Evolutionary conservation across 2,888 invertebrate genomes (phyloP), one percentile per base, ranked within the genome.

Genomic region (Metellina segmentata): DNA sequence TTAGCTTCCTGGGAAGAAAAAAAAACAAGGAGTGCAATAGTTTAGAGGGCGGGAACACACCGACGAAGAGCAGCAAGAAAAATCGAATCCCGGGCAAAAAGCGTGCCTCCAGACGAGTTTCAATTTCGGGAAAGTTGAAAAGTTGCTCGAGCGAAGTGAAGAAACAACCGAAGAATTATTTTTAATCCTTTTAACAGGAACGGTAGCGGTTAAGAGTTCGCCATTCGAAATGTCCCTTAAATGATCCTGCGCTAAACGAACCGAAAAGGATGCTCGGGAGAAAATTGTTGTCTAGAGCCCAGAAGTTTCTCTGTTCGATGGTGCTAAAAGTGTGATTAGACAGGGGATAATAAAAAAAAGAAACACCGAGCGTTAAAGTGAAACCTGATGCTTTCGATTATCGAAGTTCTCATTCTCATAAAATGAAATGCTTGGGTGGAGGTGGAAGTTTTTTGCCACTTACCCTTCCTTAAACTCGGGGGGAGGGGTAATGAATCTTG

Each of bases 311-410:
- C n/a, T 85, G 85, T 85, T 86, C 71, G 79, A 71, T 86, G 77
- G 51, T 69, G 69, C 78, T 51, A 11, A 78, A 52, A 79, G 86
- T 78, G 70, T 70, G 69, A 86, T 86, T 78, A 86, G 51, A 83
- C 19, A 83, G 49, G 19, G 69, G n/a, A 61, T n/a, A 52, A n/a
- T n/a, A n/a, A n/a, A n/a, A 34, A 52, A 72, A 72, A 72, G 61
- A 70, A 52, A 34, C 48, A 11, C 48, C 48, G 51, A 69, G 75
- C 71, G 86, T 86, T 78, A 79, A 78, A 86, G 86, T 86, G 86
- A 86, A 86, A 86, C 78, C 70, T 72, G 71, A 78, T 79, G 78
- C 71, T 86, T 86, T 78, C 86, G 79, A 79, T 86, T 86, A 79
- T 20, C 75, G 72, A 52, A 82, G 70, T 19, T 71, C 13, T 11